Conservation (phyloP, 2,888 invertebrate species). For the Melinaea marsaeus region DNA sequence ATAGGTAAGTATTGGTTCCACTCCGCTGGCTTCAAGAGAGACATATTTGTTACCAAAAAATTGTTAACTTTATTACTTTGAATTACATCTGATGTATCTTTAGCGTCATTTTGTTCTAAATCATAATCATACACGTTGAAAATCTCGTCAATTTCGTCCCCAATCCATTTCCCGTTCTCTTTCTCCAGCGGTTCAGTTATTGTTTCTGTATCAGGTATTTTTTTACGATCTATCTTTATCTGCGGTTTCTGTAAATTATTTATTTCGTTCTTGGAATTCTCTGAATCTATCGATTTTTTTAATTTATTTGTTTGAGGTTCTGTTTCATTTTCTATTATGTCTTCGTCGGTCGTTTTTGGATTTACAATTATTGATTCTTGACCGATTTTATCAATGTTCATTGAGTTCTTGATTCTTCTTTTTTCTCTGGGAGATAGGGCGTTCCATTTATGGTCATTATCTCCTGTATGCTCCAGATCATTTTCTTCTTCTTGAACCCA, state of each 20-base stretch:
- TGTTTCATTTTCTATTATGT: not conserved
- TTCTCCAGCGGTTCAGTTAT: constrained; percentile 44
- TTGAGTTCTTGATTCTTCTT: constrained; percentile 33
- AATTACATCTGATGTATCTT: not conserved
- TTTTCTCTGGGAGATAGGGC: constrained; percentile 55
- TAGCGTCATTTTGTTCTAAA: constrained; percentile 32
- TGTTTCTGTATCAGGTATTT: constrained; percentile 20
- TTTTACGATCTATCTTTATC: constrained; percentile 29
- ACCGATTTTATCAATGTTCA: constrained; percentile 14
- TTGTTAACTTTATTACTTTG: constrained; percentile 27
- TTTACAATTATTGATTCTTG: constrained; percentile 3
- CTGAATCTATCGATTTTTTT: not conserved
- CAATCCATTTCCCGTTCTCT: constrained; percentile 45
- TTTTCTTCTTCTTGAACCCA: constrained; percentile 40
- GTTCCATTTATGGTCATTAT: constrained; percentile 45
- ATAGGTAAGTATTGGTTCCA: constrained; percentile 48
- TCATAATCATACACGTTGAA: constrained; percentile 20
- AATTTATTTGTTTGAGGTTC: not conserved
- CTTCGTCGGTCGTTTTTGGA: not conserved
- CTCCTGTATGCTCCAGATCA: constrained; percentile 26
- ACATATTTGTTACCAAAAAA: constrained; percentile 43
- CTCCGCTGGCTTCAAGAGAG: constrained; percentile 46
- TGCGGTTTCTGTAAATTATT: constrained; percentile 30
- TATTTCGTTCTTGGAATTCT: not conserved
- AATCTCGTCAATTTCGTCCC: constrained; percentile 31